phyloP scores from a whole-genome alignment of 23 tunicate species.

The Oikopleura albicans region DNA sequence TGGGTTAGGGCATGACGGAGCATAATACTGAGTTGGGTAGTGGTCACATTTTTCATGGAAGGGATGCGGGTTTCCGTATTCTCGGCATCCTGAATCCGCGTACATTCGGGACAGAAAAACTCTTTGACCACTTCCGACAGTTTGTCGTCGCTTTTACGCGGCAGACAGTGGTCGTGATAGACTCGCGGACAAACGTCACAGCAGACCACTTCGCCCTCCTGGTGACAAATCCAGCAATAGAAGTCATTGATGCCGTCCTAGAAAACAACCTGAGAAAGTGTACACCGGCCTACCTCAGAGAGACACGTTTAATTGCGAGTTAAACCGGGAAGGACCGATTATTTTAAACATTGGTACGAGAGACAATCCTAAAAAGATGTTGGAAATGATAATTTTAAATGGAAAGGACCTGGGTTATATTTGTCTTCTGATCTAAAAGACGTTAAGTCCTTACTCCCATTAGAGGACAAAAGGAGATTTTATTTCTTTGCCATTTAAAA shows the following conservation, averaged over 20 bases:
- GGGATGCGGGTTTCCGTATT: not conserved
- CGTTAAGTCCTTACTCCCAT: too few relatives aligned
- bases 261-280: conserved; percentile 15
- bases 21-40: not conserved
- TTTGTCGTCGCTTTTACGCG: not conserved
- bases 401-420: too few relatives aligned
- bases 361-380: too few relatives aligned
- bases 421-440: too few relatives aligned
- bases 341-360: too few relatives aligned
- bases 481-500: too few relatives aligned
- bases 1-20: not conserved
- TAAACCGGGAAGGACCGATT: too few relatives aligned
- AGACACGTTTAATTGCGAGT: not conserved
- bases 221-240: conserved; percentile 93
- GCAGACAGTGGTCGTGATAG: conserved; percentile 57
- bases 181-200: conserved; percentile 95
- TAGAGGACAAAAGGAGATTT: too few relatives aligned
- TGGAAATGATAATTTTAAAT: too few relatives aligned
- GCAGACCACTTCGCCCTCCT: conserved; percentile 86
- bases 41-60: not conserved
- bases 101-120: conserved; percentile 91
- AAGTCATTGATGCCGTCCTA: conserved; percentile 70
- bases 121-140: not conserved
- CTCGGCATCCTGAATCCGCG: conserved; percentile 53
- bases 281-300: too few relatives aligned